Base-by-base conservation (phyloP, 2,888 invertebrate species). In the Macropis europaea region DNA sequence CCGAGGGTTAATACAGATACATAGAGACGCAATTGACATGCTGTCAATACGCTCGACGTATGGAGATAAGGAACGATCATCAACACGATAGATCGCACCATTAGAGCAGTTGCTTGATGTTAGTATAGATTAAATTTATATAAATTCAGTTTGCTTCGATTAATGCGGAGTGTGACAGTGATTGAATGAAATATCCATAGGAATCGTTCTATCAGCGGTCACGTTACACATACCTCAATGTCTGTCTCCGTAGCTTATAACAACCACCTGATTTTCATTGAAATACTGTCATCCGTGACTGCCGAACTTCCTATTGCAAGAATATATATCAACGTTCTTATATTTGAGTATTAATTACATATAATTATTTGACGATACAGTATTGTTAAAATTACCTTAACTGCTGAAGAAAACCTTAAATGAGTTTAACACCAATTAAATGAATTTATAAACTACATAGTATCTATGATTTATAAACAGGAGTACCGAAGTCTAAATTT, bases 191-290 rank as follows among this genome's bases (percentile, higher is more conserved):
- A 42, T 26, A 15, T 17, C 40, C 15, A 19, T 53, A 42, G 43
- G 52, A 53, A 53, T 45, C 19, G 36, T 22, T 17, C 36, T 64
- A 40, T 56, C 43, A 40, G 17, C 32, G 48, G 11, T 9, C 26
- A 2, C 24, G 60, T 32, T 56, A 32, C 32, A 11, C 15, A 43
- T 47, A 48, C 42, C 28, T 64, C 48, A 22, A 54, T 28, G 56
- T 56, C 38, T 48, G 30, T 42, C 38, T 36, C 42, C 26, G 42
- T 56, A 30, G 28, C 28, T 15, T 48, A n/a, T 30, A 56, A 48
- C 48, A 47, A 48, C 48, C 34, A 32, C 19, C 56, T 32, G 48
- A 32, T 40, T 53, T 38, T 43, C 40, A 26, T 42, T 47, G 47
- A 40, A 54, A 42, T 26, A 26, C 9, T 32, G 38, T 24, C 26